These are phyloP conservation scores for Drosophila novamexicana DNA, from an alignment of 1,140 invertebrate genomes.

Conservation along the genomic window DNA sequence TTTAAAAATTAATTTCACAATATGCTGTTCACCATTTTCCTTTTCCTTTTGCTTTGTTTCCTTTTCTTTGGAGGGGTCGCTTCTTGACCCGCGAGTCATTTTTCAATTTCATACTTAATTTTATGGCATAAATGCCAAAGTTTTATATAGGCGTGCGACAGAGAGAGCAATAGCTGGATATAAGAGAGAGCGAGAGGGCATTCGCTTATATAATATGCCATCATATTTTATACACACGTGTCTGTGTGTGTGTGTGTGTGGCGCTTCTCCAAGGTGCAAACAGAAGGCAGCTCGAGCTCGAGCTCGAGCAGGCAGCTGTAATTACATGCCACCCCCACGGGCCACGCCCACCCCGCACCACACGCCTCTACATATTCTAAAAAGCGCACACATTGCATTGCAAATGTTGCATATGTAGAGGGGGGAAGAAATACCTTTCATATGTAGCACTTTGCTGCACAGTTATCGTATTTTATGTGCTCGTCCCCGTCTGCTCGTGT, in stretches of 20 bases:
- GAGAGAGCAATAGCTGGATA: slow-evolving; percentile 2
- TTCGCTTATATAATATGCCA: slow-evolving; percentile 62
- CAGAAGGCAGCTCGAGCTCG: slow-evolving; percentile 28
- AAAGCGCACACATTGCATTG: slow-evolving; percentile 42
- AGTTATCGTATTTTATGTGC: slow-evolving; percentile 82
- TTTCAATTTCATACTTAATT: slow-evolving; percentile 82
- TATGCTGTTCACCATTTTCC: slow-evolving; percentile 52
- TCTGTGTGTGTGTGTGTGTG: slow-evolving; percentile 31
- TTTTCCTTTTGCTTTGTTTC: neutral
- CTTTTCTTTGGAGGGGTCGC: slow-evolving; percentile 5
- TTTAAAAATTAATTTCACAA: slow-evolving; percentile 83
- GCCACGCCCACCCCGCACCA: too few relatives aligned
- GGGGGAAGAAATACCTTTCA: slow-evolving; percentile 70
- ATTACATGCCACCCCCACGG: slow-evolving; percentile 61
- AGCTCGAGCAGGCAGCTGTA: slow-evolving; percentile 34
- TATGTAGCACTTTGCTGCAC: slow-evolving; percentile 75
- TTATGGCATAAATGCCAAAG: slow-evolving; percentile 82
- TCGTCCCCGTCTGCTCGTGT: slow-evolving; percentile 6
- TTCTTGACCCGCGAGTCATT: slow-evolving; percentile 61
- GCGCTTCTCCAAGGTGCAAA: slow-evolving; percentile 58
- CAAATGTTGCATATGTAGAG: slow-evolving; percentile 34
- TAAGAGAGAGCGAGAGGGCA: neutral
- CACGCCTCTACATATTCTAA: slow-evolving; percentile 57
- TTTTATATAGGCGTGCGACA: slow-evolving; percentile 44
- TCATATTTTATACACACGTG: slow-evolving; percentile 59